Evolutionary conservation across 2,113 vertebrate species (phyloP).

Genomic region (Porphyrio hochstetteri): DNA sequence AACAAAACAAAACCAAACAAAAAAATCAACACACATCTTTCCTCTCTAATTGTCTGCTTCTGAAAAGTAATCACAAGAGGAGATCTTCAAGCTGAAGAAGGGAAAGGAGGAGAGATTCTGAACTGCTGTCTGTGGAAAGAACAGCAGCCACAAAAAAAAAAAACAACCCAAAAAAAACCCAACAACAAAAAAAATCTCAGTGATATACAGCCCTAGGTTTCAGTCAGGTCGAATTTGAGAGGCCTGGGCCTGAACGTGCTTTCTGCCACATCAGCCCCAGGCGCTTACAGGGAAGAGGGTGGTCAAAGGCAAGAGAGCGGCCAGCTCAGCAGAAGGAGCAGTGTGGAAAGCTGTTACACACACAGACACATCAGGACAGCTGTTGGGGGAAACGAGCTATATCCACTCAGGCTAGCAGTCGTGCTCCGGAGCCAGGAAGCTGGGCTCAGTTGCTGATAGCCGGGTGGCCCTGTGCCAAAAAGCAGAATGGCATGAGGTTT

Average conservation of each 20-base stretch:
- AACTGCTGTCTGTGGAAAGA: not conserved
- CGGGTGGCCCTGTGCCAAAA: constrained; percentile 12
- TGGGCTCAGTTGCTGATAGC: not conserved
- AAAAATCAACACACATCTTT: constrained; percentile 11
- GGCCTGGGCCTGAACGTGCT: rapidly evolving
- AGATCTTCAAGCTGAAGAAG: constrained; percentile 25
- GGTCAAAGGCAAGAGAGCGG: not conserved
- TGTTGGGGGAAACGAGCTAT: not conserved
- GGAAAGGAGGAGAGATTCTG: not conserved
- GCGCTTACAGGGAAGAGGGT: not conserved
- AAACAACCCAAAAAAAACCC: not conserved
- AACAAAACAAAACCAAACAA: not conserved
- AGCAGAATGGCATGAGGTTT: not conserved
- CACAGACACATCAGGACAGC: constrained; percentile 6
- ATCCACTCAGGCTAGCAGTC: not conserved
- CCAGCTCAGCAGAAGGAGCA: rapidly evolving
- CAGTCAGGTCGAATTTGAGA: not conserved
- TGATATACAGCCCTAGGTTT: not conserved
- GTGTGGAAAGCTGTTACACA: not conserved
- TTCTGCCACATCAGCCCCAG: not conserved
- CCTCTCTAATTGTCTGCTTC: constrained; percentile 19
- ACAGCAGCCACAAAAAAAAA: not conserved
- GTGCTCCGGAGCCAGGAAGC: not conserved
- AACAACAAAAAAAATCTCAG: not conserved
- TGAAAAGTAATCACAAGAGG: constrained; percentile 32